Evolutionary conservation across 2,113 vertebrate species (phyloP).

Genomic region (Monopterus albus): DNA sequence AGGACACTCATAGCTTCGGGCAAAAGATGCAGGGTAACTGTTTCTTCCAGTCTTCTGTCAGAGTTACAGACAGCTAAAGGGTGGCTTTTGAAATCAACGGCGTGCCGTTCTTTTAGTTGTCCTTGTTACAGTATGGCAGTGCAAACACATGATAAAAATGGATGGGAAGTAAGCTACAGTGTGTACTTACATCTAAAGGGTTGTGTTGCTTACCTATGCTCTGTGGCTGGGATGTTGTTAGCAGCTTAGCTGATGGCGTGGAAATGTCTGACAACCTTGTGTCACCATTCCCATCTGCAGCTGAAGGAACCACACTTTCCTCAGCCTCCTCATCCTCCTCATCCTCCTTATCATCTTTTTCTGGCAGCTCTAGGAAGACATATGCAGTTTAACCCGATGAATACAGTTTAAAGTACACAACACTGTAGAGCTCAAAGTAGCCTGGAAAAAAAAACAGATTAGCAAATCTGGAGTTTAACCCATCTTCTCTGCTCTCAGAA

Average conservation of each 20-base stretch:
- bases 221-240: slow-evolving; percentile 15
- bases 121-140: background rate
- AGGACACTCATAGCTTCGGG: slow-evolving; percentile 45
- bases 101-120: background rate
- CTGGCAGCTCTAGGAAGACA: slow-evolving; percentile 61
- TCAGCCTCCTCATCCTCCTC: slow-evolving; percentile 37
- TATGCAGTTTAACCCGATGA: slow-evolving; percentile 47
- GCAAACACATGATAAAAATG: background rate
- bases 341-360: slow-evolving; percentile 31
- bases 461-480: slow-evolving; percentile 34
- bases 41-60: slow-evolving; percentile 28
- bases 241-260: slow-evolving; percentile 10
- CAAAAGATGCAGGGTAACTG: slow-evolving; percentile 24
- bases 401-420: slow-evolving; percentile 25
- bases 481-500: slow-evolving; percentile 21
- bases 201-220: slow-evolving; percentile 65
- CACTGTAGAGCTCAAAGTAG: background rate
- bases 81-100: slow-evolving; percentile 8
- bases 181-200: slow-evolving; percentile 8
- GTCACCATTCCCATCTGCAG: slow-evolving; percentile 1
- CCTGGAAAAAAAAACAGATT: slow-evolving; percentile 37
- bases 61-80: slow-evolving; percentile 32
- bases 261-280: slow-evolving; percentile 31
- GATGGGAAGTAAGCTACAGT: background rate
- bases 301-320: slow-evolving; percentile 34